These are phyloP conservation scores for Pyrocephalus nanus DNA, from an alignment of 2,797 vertebrate genomes.

Conservation along the genomic window DNA sequence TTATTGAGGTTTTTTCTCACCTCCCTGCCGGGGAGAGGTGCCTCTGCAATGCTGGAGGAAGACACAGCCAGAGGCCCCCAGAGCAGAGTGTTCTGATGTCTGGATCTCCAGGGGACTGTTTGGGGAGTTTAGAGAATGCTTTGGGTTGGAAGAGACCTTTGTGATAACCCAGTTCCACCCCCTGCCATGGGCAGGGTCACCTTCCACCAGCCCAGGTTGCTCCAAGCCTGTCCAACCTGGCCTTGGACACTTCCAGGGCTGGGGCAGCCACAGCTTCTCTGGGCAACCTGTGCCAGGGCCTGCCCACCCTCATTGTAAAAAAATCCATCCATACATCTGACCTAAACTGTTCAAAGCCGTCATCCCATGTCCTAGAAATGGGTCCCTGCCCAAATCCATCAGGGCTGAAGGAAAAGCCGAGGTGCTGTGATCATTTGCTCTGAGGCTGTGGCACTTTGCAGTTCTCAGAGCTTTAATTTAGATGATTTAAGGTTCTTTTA, in stretches of 20 bases:
- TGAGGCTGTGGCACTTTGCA: not conserved
- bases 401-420: not conserved
- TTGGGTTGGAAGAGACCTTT: not conserved
- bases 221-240: not conserved
- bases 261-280: not conserved
- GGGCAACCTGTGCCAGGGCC: not conserved
- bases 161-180: not conserved
- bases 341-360: not conserved
- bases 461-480: slow-evolving; percentile 56
- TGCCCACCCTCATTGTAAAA: not conserved
- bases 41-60: not conserved
- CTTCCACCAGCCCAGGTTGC: fast-evolving
- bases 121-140: not conserved
- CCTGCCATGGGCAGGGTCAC: not conserved
- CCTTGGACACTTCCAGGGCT: not conserved
- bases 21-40: not conserved
- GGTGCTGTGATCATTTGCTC: not conserved
- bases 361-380: not conserved
- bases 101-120: not conserved
- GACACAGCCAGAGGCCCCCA: not conserved
- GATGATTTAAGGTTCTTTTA: slow-evolving; percentile 56
- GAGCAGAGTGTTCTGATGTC: not conserved
- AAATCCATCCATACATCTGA: not conserved
- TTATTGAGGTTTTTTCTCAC: not conserved
- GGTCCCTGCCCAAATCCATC: not conserved